Base-by-base conservation (phyloP, 2,888 invertebrate genomes). In the Craniophora ligustri region DNA sequence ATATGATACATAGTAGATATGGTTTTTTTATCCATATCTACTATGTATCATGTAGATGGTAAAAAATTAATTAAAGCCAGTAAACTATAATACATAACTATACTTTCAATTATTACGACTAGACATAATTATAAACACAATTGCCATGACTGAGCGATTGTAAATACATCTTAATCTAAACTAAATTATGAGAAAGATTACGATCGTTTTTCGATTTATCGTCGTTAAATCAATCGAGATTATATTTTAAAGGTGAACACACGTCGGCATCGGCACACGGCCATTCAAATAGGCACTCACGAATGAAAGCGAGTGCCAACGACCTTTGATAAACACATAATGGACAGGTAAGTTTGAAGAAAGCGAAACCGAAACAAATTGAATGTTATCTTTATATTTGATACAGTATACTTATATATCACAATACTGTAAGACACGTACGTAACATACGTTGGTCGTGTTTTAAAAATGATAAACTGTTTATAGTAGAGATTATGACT, bases 281-380 rank as follows among this genome's bases (percentile, higher is more conserved):
- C n/a, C 32, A 38, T 39, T 55, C 44, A 40, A n/a, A 59, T 53
- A 46, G 19, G 26, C 47, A 36, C 40, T 58, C 38, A 39, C 40
- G 62, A 79, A 81, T 61, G 81, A 78, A 81, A 79, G 79, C 67
- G 54, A 55, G 55, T 58, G 78, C 57, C 75, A 75, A 67, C 35
- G 69, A 76, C 73, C 78, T 73, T 57, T 56, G 56, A 31, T 54
- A 59, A 60, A 59, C 45, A 62, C 42, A 50, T 59, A 72, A 44
- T 68, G 36, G 31, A 10, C 32, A 46, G 34, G 36, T 32, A 47
- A 49, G 42, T 32, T 57, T 15, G 45, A 54, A 57, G 61, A 72
- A 72, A 74, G 62, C 35, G 54, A 72, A 67, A 61, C 31, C 42
- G 23, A 36, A 36, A 30, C 36, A 8, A 30, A 51, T 54, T 51